These are phyloP conservation scores for Dasyurus viverrinus DNA, from an alignment of 2,113 vertebrate genomes.

Conservation along the genomic window DNA sequence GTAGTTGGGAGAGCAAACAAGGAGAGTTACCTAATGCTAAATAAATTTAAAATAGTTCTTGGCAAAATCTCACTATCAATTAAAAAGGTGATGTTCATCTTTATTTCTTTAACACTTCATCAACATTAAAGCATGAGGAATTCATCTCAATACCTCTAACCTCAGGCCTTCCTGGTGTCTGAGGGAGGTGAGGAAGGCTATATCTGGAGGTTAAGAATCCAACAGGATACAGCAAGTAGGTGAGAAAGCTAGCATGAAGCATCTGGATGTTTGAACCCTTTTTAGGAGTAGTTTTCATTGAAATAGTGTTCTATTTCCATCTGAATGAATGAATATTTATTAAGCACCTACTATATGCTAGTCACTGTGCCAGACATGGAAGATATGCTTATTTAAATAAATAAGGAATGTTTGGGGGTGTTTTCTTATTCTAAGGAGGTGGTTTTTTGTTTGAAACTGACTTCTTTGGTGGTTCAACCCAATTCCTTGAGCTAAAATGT, in stretches of 20 bases:
- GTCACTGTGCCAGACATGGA: not conserved
- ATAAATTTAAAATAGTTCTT: conserved; percentile 24
- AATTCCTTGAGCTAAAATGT: not conserved
- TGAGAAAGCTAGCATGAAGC: not conserved
- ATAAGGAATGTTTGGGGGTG: not conserved
- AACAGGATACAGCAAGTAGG: accelerated
- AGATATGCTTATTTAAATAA: not conserved
- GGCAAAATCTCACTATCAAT: not conserved
- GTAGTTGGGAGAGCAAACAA: not conserved
- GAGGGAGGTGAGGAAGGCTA: not conserved
- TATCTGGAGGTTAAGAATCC: not conserved
- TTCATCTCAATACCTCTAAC: not conserved
- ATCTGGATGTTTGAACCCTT: not conserved
- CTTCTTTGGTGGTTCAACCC: not conserved
- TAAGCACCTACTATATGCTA: not conserved
- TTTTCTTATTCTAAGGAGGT: not conserved
- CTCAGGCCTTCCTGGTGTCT: not conserved
- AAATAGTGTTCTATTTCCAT: not conserved
- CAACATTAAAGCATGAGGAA: not conserved
- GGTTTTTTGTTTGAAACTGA: not conserved
- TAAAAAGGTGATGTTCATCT: conserved; percentile 22
- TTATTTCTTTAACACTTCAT: not conserved
- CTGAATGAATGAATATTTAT: not conserved
- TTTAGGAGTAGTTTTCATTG: too few species aligned
- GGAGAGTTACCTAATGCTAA: conserved; percentile 1